Conservation (phyloP, 2,797 vertebrate genomes). For the Prionace glauca region DNA sequence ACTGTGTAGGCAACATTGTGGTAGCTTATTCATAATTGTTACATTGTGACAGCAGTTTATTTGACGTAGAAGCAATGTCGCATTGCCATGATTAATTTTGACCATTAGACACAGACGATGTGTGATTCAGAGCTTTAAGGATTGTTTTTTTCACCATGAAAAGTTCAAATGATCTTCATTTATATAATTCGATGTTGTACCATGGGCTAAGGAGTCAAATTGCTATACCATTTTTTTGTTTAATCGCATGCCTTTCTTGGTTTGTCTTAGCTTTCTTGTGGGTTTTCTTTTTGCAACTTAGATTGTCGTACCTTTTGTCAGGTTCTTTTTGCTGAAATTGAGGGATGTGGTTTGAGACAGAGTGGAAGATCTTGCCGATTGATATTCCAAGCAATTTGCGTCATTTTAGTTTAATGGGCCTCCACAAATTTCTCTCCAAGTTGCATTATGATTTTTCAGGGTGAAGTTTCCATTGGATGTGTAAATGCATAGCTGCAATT, state of each 20-base stretch:
- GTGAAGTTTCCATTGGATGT: neutral
- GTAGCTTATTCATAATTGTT: neutral
- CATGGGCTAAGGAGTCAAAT: neutral
- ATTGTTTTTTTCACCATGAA: neutral
- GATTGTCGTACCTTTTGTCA: neutral
- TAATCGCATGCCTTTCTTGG: neutral
- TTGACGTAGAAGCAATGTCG: neutral
- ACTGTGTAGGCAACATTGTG: neutral
- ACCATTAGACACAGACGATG: neutral
- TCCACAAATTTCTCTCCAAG: neutral
- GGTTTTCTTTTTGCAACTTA: neutral
- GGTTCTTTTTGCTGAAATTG: neutral
- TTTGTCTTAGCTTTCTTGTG: neutral
- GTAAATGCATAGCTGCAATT: neutral
- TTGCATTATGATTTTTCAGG: neutral
- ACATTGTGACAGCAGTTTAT: neutral
- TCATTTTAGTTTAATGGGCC: neutral
- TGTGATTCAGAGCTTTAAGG: neutral
- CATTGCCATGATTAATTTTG: neutral
- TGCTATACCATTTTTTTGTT: neutral
- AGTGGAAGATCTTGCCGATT: neutral
- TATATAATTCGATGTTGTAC: neutral
- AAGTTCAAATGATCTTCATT: neutral
- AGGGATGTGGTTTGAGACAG: slow-evolving; percentile 29
- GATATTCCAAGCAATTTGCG: neutral